Conservation (phyloP, 2,888 invertebrate species). For the Ashinkailepas kermadecensis region DNA sequence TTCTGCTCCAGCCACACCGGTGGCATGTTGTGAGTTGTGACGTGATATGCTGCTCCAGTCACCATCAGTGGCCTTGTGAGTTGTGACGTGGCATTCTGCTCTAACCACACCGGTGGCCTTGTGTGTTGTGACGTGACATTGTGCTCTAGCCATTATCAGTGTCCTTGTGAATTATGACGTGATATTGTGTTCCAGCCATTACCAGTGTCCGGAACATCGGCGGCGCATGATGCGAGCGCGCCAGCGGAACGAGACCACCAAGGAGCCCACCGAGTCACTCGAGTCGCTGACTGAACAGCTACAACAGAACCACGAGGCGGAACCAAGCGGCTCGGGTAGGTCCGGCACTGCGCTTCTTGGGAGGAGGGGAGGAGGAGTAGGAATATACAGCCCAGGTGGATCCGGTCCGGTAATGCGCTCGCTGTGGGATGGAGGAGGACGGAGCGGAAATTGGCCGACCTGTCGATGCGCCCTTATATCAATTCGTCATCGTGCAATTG, state of each 20-base stretch:
- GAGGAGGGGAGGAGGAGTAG: too few relatives aligned
- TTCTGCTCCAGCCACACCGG: not conserved
- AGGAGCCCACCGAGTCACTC: constrained; percentile 56
- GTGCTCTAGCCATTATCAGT: not conserved
- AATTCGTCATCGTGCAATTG: too few relatives aligned
- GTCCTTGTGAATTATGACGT: not conserved
- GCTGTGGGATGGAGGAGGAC: too few relatives aligned
- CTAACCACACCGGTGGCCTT: not conserved
- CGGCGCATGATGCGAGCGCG: constrained; percentile 56
- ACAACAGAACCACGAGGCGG: constrained; percentile 52
- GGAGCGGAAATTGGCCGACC: too few relatives aligned
- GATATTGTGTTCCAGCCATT: not conserved
- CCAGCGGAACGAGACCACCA: constrained; percentile 54
- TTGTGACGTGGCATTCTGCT: not conserved
- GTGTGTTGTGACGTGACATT: not conserved
- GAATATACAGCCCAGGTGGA: too few relatives aligned
- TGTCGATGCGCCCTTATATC: too few relatives aligned
- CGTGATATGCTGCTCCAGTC: not conserved
- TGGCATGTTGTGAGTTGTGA: too few relatives aligned
- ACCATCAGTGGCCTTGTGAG: not conserved
- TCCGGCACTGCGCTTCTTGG: too few relatives aligned
- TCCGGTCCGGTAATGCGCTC: too few relatives aligned
- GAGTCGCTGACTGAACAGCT: constrained; percentile 58
- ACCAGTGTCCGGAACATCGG: constrained; percentile 62
- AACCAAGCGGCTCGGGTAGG: constrained; percentile 18